These are phyloP conservation scores for Tetrax tetrax DNA, from an alignment of 2,113 vertebrate genomes.

Conservation along the genomic window DNA sequence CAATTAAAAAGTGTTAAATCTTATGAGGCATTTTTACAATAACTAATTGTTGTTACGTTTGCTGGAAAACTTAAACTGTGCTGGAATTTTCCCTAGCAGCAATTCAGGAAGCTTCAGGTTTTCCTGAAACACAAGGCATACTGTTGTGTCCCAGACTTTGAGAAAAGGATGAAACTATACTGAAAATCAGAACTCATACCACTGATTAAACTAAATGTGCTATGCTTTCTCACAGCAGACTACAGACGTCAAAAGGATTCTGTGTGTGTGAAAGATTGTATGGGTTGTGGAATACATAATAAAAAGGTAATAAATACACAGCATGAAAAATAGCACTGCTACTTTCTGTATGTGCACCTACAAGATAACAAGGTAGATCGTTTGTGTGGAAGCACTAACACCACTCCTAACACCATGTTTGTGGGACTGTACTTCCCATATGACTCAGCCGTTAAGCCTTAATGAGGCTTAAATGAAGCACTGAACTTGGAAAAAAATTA, in stretches of 20 bases:
- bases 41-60: neutral
- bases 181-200: neutral
- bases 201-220: neutral
- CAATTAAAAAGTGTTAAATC: neutral
- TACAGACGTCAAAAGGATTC: neutral
- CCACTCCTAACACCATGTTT: neutral
- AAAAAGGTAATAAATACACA: neutral
- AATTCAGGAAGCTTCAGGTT: neutral
- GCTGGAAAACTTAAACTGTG: neutral
- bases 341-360: neutral
- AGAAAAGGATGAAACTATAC: neutral
- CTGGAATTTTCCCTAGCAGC: neutral
- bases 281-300: neutral
- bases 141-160: neutral
- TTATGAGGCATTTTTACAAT: neutral
- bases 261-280: neutral
- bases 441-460: neutral
- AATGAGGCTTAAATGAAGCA: neutral
- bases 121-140: neutral
- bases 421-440: neutral
- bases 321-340: neutral
- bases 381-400: neutral
- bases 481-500: neutral
- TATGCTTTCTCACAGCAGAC: neutral
- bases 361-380: neutral